These are phyloP conservation scores for Atherix ibis DNA, from an alignment of 2,888 invertebrate genomes.

Conservation along the genomic window DNA sequence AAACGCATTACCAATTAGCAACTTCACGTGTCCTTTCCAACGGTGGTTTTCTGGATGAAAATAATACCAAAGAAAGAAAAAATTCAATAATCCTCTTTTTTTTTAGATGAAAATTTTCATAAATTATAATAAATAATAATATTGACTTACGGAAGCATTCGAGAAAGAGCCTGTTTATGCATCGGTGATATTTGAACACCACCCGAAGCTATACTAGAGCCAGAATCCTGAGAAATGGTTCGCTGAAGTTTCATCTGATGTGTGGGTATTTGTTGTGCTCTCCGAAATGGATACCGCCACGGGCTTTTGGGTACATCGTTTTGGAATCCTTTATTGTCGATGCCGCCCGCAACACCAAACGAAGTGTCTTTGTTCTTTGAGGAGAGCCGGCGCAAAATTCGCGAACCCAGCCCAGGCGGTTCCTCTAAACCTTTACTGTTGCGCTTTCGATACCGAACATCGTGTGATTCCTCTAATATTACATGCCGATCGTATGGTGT, in stretches of 20 bases:
- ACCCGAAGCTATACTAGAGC: conserved; percentile 42
- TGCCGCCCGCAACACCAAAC: conserved; percentile 30
- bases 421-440: conserved; percentile 42
- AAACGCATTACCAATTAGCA: conserved; percentile 28
- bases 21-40: conserved; percentile 28
- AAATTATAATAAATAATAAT: no score
- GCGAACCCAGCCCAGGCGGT: conserved; percentile 43
- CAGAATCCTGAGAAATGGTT: conserved; percentile 41
- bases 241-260: conserved; percentile 36
- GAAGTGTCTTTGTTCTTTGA: conserved; percentile 46
- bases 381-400: conserved; percentile 56
- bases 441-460: conserved; percentile 46
- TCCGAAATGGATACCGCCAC: conserved; percentile 51
- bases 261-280: conserved; percentile 22
- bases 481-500: conserved; percentile 88
- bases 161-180: conserved; percentile 28
- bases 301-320: conserved; percentile 52
- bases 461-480: conserved; percentile 74
- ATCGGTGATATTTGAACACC: conserved; percentile 32
- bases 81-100: not conserved
- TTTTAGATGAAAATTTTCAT: not conserved
- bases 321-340: conserved; percentile 56
- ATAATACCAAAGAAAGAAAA: not conserved
- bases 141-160: conserved; percentile 30
- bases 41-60: conserved; percentile 27